Conservation (phyloP, 2,113 vertebrate genomes). For the Calidris pugnax region DNA sequence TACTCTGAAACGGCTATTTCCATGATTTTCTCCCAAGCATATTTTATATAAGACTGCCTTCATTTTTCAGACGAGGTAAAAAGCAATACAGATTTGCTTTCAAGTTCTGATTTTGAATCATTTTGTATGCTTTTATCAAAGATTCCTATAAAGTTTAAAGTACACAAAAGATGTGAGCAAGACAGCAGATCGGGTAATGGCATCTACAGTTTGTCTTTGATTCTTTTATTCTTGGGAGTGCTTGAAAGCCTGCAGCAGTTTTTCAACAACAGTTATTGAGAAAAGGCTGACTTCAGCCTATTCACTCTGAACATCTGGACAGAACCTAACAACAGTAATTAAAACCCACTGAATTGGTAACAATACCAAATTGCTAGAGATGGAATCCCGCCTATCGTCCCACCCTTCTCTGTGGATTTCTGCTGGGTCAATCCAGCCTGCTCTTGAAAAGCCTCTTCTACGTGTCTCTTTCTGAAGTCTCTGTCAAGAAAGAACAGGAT, state of each 20-base stretch:
- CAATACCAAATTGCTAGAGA: background rate
- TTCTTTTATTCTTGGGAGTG: background rate
- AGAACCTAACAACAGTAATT: slow-evolving; percentile 33
- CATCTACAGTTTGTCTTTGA: background rate
- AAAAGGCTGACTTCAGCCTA: slow-evolving; percentile 62
- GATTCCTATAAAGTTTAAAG: background rate
- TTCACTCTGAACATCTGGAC: slow-evolving; percentile 33
- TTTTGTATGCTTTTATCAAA: background rate
- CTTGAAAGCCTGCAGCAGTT: slow-evolving; percentile 16
- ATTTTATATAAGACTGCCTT: background rate
- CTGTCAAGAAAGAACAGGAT: background rate
- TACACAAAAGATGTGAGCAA: background rate
- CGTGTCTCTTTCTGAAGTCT: background rate
- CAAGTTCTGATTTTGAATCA: background rate
- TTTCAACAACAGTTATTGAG: slow-evolving; percentile 11
- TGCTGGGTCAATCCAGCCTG: background rate
- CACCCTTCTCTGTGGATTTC: slow-evolving; percentile 36
- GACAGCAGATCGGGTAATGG: background rate
- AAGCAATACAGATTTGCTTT: background rate
- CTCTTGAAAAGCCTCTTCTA: background rate
- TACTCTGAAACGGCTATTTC: background rate
- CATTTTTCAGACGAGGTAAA: background rate
- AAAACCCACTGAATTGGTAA: slow-evolving; percentile 46
- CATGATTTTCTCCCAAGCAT: background rate
- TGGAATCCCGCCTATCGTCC: background rate